A percentile compares a stretch with the other conserved stretches of the same genome.
Evolutionary conservation across 2,888 invertebrate species (phyloP).

Genomic region (Ochropacha duplaris): DNA sequence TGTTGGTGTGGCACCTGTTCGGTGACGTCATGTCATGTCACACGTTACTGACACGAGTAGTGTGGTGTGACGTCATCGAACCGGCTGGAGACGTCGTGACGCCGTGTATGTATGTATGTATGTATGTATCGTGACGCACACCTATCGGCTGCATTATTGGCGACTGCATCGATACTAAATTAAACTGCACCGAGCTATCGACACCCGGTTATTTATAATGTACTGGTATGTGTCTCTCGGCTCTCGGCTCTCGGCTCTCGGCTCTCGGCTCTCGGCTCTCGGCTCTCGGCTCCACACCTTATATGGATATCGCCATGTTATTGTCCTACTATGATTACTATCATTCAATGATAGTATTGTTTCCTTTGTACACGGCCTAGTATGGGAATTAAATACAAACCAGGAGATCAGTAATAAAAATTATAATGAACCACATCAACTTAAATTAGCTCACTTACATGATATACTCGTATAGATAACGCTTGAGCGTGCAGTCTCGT

Average conservation of each 20-base stretch:
- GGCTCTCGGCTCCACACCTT: constrained; percentile 15
- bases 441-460: constrained; percentile 45
- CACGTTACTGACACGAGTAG: too few species aligned
- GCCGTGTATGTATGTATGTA: too few species aligned
- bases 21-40: too few species aligned
- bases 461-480: too few species aligned
- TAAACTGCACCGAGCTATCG: neutral
- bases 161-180: neutral
- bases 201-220: constrained; percentile 24
- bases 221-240: constrained; percentile 9
- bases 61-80: too few species aligned
- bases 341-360: too few species aligned
- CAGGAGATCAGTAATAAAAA: constrained; percentile 36
- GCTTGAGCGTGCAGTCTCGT: constrained; percentile 24
- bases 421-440: constrained; percentile 47
- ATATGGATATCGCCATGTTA: constrained; percentile 15
- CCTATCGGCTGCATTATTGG: neutral
- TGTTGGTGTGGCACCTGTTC: too few species aligned
- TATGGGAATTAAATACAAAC: constrained; percentile 7
- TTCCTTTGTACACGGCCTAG: neutral
- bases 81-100: too few species aligned
- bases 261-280: constrained; percentile 10
- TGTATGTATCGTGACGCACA: neutral
- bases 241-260: constrained; percentile 6
- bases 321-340: neutral